Evolutionary conservation across 2,113 vertebrate species (phyloP).

Genomic region (Charina bottae): DNA sequence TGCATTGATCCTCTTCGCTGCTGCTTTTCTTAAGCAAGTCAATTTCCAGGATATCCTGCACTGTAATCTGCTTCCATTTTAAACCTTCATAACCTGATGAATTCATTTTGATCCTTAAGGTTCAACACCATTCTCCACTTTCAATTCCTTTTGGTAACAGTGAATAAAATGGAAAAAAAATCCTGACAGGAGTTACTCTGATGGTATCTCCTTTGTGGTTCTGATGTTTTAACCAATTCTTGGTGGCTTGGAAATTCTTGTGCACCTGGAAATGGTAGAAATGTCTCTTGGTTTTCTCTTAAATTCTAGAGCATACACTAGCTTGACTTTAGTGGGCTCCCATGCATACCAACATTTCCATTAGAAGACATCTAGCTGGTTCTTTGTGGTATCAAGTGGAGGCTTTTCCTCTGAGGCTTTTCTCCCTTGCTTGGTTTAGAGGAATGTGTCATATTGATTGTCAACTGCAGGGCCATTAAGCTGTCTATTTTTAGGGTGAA

Average conservation of each 20-base stretch:
- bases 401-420: not conserved
- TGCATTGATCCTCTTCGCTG: not conserved
- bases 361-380: not conserved
- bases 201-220: not conserved
- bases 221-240: not conserved
- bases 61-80: not conserved
- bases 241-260: not conserved
- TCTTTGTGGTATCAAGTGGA: no score
- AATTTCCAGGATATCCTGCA: not conserved
- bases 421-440: not conserved
- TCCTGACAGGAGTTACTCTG: not conserved
- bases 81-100: not conserved
- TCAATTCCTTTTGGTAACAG: not conserved
- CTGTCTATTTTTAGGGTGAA: not conserved
- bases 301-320: not conserved
- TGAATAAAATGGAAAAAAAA: not conserved
- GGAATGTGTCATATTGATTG: not conserved
- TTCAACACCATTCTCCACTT: not conserved
- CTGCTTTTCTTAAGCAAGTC: not conserved
- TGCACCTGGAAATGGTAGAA: not conserved
- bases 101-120: not conserved
- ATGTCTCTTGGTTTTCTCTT: not conserved
- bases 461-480: not conserved
- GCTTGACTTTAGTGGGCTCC: not conserved
- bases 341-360: not conserved